Base-by-base conservation (phyloP, 2,888 invertebrate species). In the Ellobium chinense region DNA sequence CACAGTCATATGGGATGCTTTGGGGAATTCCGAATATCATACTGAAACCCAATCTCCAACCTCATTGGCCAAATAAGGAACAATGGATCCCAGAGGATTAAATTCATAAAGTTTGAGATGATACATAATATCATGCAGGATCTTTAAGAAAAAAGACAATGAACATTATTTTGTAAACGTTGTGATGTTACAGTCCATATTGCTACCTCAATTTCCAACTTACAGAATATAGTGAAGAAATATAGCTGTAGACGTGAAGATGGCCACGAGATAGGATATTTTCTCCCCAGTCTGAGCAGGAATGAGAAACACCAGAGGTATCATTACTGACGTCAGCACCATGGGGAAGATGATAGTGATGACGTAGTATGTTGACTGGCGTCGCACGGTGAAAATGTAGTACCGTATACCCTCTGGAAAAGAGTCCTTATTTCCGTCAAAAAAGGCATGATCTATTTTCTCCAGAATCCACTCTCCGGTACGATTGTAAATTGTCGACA, bases 241-340 rank as follows among this genome's bases (percentile, higher is more conserved):
- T n/a, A 65, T 31, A 4, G 65, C 65, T 31, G 27, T 24, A 12
- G 65, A 65, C 12, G 65, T 65, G 31, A 65, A 65, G 24, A 65
- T 29, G 12, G 65, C 12, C 65, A 65, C 65, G 24, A 65, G 65
- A 27, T 65, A 65, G 27, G 65, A 65, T 24, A 65, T 29, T 31
- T 65, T 65, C 31, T 65, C 65, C 9, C 65, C 65, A 21, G 65
- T 29, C 31, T 65, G 9, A 12, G 65, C 12, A 4, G 65, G 65
- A 14, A 65, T 31, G 9, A 65, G 65, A 31, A 65, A 65, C 65
- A 65, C 65, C 12, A 65, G 31, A 3, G 31, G 65, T 24, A 65
- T 65, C 65, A 65, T 65, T 31, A 31, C 65, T 29, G 65, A 65
- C 65, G 65, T 65, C 27, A 65, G 65, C 9, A 65, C 31, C 65